These are phyloP conservation scores for Tiliacea citrago DNA, from an alignment of 2,888 invertebrate genomes.

Conservation along the genomic window DNA sequence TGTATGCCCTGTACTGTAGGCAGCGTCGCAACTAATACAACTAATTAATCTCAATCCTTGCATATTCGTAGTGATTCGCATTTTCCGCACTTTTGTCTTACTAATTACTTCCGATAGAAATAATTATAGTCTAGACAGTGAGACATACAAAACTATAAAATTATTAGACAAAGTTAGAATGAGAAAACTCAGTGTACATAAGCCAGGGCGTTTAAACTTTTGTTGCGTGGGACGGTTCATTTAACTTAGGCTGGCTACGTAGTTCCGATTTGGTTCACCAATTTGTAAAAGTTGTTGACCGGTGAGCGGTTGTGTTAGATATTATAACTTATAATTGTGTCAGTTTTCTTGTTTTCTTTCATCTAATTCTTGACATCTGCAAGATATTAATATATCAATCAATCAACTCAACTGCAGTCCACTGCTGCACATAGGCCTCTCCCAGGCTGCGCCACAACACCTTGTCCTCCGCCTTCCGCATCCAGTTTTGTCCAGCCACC, in stretches of 20 bases:
- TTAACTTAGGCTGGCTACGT: neutral
- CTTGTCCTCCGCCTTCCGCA: too few species aligned
- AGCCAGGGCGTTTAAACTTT: constrained; percentile 24
- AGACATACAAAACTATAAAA: constrained; percentile 3
- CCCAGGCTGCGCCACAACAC: too few species aligned
- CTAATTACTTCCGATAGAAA: constrained; percentile 12
- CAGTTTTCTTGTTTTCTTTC: too few species aligned
- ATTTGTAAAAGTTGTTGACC: too few species aligned
- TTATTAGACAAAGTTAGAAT: constrained; percentile 16
- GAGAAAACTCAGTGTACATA: constrained; percentile 13
- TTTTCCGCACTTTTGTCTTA: neutral
- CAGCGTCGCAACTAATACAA: neutral
- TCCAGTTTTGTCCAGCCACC: too few species aligned
- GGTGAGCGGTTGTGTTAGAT: too few species aligned
- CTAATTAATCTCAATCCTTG: neutral
- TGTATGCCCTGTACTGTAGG: too few species aligned
- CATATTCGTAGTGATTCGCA: constrained; percentile 18
- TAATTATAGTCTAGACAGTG: neutral
- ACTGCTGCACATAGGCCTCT: too few species aligned
- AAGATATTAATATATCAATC: too few species aligned
- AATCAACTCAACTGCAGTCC: too few species aligned
- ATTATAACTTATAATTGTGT: too few species aligned
- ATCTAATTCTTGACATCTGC: too few species aligned
- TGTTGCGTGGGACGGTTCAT: constrained; percentile 1
- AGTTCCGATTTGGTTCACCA: neutral